These are phyloP conservation scores for Calycopis cecrops DNA, from an alignment of 1,140 invertebrate species.

Conservation along the genomic window DNA sequence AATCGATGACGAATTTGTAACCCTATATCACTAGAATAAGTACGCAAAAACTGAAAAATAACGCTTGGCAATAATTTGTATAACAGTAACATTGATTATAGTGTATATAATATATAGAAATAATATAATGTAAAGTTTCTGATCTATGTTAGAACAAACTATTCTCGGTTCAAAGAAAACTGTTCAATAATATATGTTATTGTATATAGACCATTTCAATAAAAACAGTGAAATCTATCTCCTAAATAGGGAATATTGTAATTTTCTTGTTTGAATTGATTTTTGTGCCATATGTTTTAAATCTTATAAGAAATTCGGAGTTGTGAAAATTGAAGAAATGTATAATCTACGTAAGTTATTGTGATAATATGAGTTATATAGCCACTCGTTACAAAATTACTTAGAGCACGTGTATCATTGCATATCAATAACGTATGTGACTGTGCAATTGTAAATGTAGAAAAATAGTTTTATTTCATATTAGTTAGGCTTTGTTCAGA, in stretches of 20 bases:
- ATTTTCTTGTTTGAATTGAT: not conserved
- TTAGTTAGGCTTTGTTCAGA: not conserved
- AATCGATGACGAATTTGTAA: slow-evolving; percentile 70
- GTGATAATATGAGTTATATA: slow-evolving; percentile 67
- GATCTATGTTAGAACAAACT: not conserved
- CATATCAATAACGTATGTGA: slow-evolving; percentile 48
- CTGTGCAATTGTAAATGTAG: slow-evolving; percentile 4
- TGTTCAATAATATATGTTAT: too few species aligned
- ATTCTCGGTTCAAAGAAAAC: too few species aligned
- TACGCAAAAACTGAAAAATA: slow-evolving; percentile 48
- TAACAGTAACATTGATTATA: slow-evolving; percentile 39
- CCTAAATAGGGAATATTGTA: too few species aligned
- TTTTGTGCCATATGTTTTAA: not conserved
- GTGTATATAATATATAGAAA: slow-evolving; percentile 38
- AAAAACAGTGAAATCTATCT: too few species aligned
- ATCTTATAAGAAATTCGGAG: slow-evolving; percentile 34
- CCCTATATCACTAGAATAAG: slow-evolving; percentile 69
- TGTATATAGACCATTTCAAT: too few species aligned
- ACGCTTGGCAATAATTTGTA: slow-evolving; percentile 70
- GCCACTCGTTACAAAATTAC: slow-evolving; percentile 63
- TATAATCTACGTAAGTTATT: slow-evolving; percentile 70
- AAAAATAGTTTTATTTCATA: not conserved
- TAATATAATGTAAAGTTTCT: slow-evolving; percentile 3
- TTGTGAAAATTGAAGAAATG: slow-evolving; percentile 54
- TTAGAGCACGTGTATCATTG: slow-evolving; percentile 61